Percentiles rank a stretch among this genome's conserved stretches.
These are phyloP conservation scores for Tolmerus cingulatus DNA, from an alignment of 2,888 invertebrate genomes.

Conservation along the genomic window DNA sequence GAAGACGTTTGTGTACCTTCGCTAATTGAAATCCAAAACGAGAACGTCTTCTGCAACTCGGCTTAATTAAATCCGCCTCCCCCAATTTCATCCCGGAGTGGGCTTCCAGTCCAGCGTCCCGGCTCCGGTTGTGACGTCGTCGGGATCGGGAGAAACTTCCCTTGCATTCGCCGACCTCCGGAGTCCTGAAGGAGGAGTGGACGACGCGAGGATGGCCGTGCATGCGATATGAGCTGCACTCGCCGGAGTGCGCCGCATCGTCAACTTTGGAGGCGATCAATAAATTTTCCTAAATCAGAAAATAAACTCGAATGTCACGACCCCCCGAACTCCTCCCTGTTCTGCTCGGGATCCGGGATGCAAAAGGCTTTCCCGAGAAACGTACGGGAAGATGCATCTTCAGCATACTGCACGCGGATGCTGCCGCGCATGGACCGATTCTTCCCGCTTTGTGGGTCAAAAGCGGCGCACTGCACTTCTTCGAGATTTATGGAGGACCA, in stretches of 20 bases:
- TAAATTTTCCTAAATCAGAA: constrained; percentile 45
- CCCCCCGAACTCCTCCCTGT: constrained; percentile 1
- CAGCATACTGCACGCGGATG: neutral
- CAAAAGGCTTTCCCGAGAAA: neutral
- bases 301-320: constrained; percentile 46
- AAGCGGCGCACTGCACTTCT: neutral
- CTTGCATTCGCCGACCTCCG: neutral
- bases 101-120: neutral
- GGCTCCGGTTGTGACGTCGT: neutral
- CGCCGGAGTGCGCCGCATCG: neutral
- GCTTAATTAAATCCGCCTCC: constrained; percentile 42
- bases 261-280: constrained; percentile 40
- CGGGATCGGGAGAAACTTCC: neutral
- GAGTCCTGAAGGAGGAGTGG: neutral
- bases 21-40: constrained; percentile 39
- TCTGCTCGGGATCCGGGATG: neutral
- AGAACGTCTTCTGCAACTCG: constrained; percentile 19
- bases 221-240: constrained; percentile 31
- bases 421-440: neutral
- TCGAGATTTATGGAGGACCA: constrained; percentile 14
- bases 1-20: constrained; percentile 39
- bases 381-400: neutral
- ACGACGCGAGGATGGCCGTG: neutral
- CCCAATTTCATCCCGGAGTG: constrained; percentile 24
- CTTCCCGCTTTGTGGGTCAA: constrained; percentile 10